Percentiles rank a stretch among this genome's conserved stretches.
phyloP scores from a whole-genome alignment of 64 coral and sea anemone genomes.

The Stylophora pistillata region DNA sequence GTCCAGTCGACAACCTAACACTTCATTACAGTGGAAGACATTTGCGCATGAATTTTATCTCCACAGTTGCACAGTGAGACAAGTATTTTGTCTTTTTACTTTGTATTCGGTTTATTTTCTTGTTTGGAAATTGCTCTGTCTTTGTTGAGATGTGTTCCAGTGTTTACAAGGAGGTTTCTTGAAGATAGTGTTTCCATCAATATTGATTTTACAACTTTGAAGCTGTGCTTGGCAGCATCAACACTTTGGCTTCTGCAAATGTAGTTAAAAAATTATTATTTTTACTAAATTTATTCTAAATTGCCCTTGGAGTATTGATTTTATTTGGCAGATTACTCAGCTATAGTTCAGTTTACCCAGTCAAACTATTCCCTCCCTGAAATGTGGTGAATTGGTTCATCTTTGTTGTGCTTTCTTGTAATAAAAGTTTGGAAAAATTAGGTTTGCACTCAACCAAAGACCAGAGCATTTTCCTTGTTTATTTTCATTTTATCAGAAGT shows the following conservation, averaged over 20 bases:
- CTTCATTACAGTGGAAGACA: constrained; percentile 99
- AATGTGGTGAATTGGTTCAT: too few relatives aligned
- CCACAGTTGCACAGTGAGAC: constrained; percentile 99
- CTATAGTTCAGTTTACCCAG: too few relatives aligned
- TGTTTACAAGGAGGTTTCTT: background rate
- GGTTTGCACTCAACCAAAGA: background rate
- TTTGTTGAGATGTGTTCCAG: constrained; percentile 2
- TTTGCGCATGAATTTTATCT: constrained; percentile 99
- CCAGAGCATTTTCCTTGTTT: background rate
- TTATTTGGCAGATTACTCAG: too few relatives aligned
- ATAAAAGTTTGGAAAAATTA: background rate
- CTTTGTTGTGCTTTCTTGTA: background rate
- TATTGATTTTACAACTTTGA: too few relatives aligned
- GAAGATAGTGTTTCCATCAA: background rate
- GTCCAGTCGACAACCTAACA: constrained; percentile 79
- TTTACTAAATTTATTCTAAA: too few relatives aligned
- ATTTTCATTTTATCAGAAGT: constrained; percentile 21
- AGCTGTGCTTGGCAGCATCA: background rate
- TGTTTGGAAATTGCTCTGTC: background rate
- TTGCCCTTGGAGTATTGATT: too few relatives aligned
- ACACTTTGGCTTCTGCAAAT: too few relatives aligned
- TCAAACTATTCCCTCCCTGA: too few relatives aligned
- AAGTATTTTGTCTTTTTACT: constrained; percentile 91
- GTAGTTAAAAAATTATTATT: too few relatives aligned
- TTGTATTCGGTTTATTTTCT: constrained; percentile 60